phyloP scores from a whole-genome alignment of 1,140 invertebrate species.

The Stenopsyche tienmushanensis region DNA sequence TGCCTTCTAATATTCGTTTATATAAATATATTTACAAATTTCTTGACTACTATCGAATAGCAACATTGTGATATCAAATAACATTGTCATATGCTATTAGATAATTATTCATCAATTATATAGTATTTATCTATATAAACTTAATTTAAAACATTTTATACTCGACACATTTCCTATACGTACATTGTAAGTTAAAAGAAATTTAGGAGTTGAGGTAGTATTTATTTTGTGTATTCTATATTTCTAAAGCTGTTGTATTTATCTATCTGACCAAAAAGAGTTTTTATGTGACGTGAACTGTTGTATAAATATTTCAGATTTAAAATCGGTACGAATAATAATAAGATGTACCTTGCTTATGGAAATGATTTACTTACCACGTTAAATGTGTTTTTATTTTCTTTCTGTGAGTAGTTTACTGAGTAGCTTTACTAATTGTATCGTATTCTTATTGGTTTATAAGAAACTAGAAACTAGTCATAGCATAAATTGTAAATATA shows the following conservation, averaged over 20 bases:
- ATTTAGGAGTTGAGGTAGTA: background rate
- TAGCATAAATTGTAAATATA: slow-evolving; percentile 13
- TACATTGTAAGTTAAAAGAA: background rate
- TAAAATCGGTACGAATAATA: background rate
- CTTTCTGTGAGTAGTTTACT: background rate
- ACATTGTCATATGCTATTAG: slow-evolving; percentile 32
- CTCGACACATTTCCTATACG: background rate
- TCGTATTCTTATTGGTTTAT: background rate
- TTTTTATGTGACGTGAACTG: background rate
- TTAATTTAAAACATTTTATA: slow-evolving; percentile 3
- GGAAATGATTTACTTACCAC: background rate
- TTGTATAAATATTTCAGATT: background rate
- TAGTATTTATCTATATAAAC: background rate
- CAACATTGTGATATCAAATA: slow-evolving; percentile 37
- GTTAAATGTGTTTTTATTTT: background rate
- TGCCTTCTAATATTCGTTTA: slow-evolving; percentile 38
- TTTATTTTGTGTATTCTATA: slow-evolving; percentile 21
- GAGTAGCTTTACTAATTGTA: background rate
- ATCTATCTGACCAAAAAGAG: slow-evolving; percentile 17
- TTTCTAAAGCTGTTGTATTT: background rate
- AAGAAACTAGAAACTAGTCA: slow-evolving; percentile 15
- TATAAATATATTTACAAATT: slow-evolving; percentile 38
- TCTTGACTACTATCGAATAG: slow-evolving; percentile 36
- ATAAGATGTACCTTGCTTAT: background rate
- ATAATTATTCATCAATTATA: slow-evolving; percentile 22